A percentile compares a stretch with the other conserved stretches of the same genome.
phyloP scores from a whole-genome alignment of 2,888 invertebrate genomes.

The Mythimna pallens region DNA sequence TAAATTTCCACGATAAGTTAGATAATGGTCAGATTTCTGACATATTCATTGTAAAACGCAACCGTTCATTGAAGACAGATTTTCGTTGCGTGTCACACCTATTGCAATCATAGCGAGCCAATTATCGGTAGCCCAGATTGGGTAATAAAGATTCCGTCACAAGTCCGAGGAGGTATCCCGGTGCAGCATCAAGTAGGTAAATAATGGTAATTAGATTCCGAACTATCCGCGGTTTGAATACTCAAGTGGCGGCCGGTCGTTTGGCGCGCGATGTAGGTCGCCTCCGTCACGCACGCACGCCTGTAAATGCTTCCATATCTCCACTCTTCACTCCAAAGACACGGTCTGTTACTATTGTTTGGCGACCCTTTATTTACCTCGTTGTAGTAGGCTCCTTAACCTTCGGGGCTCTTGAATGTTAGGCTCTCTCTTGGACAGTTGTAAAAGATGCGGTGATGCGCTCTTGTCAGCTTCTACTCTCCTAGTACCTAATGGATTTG shows the following conservation, averaged over 20 bases:
- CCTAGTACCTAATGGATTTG: neutral
- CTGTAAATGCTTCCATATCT: conserved; percentile 67
- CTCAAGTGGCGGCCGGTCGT: conserved; percentile 70
- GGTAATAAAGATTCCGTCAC: conserved; percentile 23
- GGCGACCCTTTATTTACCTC: conserved; percentile 65
- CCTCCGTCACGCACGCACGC: conserved; percentile 78
- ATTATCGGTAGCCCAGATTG: conserved; percentile 14
- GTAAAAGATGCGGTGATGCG: conserved; percentile 5
- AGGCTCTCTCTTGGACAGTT: conserved; percentile 29
- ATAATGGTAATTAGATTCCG: conserved; percentile 84
- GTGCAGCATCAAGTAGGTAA: conserved; percentile 76
- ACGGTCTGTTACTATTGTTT: conserved; percentile 75
- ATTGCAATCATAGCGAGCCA: conserved; percentile 4
- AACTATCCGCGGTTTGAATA: conserved; percentile 79
- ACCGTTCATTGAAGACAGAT: neutral
- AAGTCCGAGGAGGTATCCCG: conserved; percentile 45
- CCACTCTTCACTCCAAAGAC: conserved; percentile 64
- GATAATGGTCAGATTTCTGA: too few species aligned
- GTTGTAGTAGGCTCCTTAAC: conserved; percentile 37
- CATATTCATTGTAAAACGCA: neutral
- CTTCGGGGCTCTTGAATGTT: conserved; percentile 33
- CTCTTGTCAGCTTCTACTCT: conserved; percentile 14
- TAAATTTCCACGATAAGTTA: too few species aligned
- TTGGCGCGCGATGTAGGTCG: conserved; percentile 78
- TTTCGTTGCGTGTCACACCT: neutral